Conservation (phyloP, 2,113 vertebrate species). For the Australoheros scitulus region DNA sequence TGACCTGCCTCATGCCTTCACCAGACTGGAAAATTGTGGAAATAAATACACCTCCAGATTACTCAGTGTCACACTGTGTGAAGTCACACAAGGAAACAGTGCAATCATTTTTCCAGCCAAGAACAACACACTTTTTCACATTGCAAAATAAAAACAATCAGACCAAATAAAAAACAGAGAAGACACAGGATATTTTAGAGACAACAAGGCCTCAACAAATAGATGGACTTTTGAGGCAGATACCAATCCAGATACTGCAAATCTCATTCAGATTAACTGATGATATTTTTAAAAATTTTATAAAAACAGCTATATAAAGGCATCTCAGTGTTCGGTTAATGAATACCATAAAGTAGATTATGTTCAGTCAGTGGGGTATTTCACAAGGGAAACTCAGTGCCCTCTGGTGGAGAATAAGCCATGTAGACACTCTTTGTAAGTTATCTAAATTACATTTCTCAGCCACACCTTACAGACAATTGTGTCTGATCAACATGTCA, state of each 20-base stretch:
- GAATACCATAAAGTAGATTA: accelerated
- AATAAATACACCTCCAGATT: conserved; percentile 29
- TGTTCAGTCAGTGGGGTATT: background rate
- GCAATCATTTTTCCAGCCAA: background rate
- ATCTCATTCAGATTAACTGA: accelerated
- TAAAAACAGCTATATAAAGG: too few species aligned
- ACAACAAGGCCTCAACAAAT: background rate
- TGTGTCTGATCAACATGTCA: background rate
- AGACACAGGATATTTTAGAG: background rate
- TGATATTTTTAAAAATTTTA: background rate
- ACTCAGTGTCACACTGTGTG: conserved; percentile 75
- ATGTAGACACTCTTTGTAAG: background rate
- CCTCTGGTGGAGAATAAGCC: accelerated
- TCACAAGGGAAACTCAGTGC: background rate
- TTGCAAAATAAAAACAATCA: background rate
- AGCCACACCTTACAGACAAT: background rate
- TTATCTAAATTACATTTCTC: background rate
- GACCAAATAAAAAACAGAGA: background rate
- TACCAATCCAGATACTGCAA: background rate
- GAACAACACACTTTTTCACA: background rate
- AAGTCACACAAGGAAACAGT: conserved; percentile 26
- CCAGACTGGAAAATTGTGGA: conserved; percentile 77
- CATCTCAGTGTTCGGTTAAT: background rate
- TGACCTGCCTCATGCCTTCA: conserved; percentile 81
- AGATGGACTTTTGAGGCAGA: background rate